A percentile compares a stretch with the other conserved stretches of the same genome.
These are phyloP conservation scores for Rotaria sp. DNA, from an alignment of 2,888 invertebrate species.

Conservation along the genomic window DNA sequence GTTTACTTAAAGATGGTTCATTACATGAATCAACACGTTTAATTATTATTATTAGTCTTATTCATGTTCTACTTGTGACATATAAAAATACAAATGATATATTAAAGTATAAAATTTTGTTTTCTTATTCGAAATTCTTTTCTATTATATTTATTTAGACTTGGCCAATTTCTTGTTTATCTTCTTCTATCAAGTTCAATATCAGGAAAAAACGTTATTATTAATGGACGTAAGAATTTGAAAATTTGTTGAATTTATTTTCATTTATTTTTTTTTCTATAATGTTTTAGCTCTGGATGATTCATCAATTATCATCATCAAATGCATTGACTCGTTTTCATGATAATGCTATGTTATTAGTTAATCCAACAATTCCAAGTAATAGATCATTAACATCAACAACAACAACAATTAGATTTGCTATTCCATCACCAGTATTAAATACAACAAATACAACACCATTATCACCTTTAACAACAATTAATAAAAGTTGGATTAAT, in stretches of 20 bases:
- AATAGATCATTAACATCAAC: neutral
- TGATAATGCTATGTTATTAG: conserved; percentile 63
- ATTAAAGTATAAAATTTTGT: neutral
- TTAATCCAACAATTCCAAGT: neutral
- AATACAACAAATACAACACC: neutral
- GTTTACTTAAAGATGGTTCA: neutral
- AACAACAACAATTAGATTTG: neutral
- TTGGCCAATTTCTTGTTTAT: conserved; percentile 18
- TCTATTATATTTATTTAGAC: no score
- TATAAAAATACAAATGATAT: neutral
- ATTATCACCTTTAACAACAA: conserved; percentile 41
- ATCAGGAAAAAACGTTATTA: neutral
- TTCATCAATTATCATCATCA: conserved; percentile 63
- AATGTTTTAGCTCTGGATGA: neutral
- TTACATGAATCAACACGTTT: neutral
- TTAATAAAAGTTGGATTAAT: neutral
- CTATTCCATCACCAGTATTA: neutral
- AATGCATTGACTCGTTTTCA: conserved; percentile 72
- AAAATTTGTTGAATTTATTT: neutral
- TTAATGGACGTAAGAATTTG: neutral
- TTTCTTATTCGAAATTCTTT: no score
- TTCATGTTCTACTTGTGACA: conserved; percentile 1
- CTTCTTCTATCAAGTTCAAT: neutral
- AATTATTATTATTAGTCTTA: neutral
- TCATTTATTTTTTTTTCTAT: neutral